A percentile compares a stretch with the other conserved stretches of the same genome.
Conservation (phyloP, 2,888 invertebrate genomes). For the Palloptera scutellata region DNA sequence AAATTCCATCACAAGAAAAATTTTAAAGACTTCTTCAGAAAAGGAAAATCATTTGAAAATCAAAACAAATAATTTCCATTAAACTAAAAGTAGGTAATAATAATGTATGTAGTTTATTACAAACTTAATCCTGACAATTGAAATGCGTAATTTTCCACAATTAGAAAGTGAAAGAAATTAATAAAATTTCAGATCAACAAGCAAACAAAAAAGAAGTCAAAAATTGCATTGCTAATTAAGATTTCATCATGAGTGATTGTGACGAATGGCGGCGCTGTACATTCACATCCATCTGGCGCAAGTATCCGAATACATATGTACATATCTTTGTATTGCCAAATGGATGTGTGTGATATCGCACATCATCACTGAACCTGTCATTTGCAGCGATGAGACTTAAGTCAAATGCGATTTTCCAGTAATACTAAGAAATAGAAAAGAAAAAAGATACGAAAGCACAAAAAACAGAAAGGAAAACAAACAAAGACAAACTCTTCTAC, state of each 20-base stretch:
- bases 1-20: too few relatives aligned
- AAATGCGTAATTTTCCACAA: constrained; percentile 30
- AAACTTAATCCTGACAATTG: constrained; percentile 26
- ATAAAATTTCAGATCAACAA: constrained; percentile 10
- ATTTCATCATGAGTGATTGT: too few relatives aligned
- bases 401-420: constrained; percentile 28
- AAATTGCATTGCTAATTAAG: too few relatives aligned
- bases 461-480: background rate
- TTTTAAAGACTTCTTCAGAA: too few relatives aligned
- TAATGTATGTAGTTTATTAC: too few relatives aligned
- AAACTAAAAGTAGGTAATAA: too few relatives aligned
- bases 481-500: background rate
- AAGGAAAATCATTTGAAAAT: too few relatives aligned
- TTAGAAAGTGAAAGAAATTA: constrained; percentile 34
- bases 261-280: too few relatives aligned
- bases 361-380: background rate
- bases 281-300: too few relatives aligned
- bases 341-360: constrained; percentile 4
- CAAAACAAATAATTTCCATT: too few relatives aligned
- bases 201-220: background rate
- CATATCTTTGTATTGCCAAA: background rate
- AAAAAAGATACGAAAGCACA: constrained; percentile 7
- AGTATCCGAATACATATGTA: background rate
- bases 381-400: constrained; percentile 22
- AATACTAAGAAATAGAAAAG: too few relatives aligned